Base-by-base conservation (phyloP, 2,888 invertebrate genomes). In the Cybosia mesomella region DNA sequence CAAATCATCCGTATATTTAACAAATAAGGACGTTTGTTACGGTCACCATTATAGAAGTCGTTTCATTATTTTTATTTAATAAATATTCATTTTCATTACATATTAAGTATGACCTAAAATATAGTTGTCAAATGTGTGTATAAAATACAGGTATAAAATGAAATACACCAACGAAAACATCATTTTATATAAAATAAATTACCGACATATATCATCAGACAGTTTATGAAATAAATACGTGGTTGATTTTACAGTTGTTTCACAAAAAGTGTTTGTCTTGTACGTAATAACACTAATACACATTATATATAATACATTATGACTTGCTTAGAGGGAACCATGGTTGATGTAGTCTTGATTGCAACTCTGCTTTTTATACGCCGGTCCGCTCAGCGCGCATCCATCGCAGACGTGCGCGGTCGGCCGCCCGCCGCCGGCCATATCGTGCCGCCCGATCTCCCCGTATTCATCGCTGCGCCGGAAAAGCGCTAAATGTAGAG, bases 381-480 rank as follows among this genome's bases (percentile, higher is more conserved):
- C n/a, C 74, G 70, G 82, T 72, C 74, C 81, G 79, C 75, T 80
- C 71, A 64, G 65, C 68, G 68, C 66, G 78, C 75, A 76, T 77
- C 79, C 77, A 82, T 79, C 77, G 78, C 76, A 75, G 76, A 73
- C 76, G 75, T 77, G 70, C 77, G 78, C 75, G 78, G 80, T 79
- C 75, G 74, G 64, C 75, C 73, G 83, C 79, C 80, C 77, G 86
- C 83, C 84, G 84, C 77, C 81, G 81, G 83, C 79, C 83, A 83
- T 94, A 94, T 94, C 94, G 85, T 83, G 75, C 85, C 82, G 84
- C 84, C 91, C 93, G 89, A 94, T 94, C 94, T 93, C 87, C 79
- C 88, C 85, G 91, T 88, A 93, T 94, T 93, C 93, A 93, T 88
- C 82, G 87, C 86, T 85, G 82, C 85, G 82, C 87, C 86, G 88